These are phyloP conservation scores for Ooceraea biroi DNA, from an alignment of 1,140 invertebrate genomes.

Conservation along the genomic window DNA sequence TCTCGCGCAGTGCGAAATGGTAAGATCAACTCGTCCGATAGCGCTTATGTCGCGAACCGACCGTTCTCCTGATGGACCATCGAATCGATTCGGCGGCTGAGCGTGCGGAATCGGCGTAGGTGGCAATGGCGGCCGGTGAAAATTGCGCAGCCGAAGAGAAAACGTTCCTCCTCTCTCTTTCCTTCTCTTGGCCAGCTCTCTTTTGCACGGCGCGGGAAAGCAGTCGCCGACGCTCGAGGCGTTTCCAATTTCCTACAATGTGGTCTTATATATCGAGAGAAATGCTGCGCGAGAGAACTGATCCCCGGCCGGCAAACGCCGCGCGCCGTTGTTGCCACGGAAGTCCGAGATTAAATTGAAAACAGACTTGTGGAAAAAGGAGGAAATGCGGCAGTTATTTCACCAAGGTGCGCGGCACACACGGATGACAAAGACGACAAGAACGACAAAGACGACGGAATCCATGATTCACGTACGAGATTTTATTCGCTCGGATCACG, in stretches of 20 bases:
- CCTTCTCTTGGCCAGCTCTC: not conserved
- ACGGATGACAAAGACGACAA: not conserved
- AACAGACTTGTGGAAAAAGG: conserved; percentile 37
- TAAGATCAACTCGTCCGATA: conserved; percentile 37
- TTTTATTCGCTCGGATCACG: conserved; percentile 42
- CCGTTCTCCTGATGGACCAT: not conserved
- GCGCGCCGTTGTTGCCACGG: conserved; percentile 21
- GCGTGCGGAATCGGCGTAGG: not conserved
- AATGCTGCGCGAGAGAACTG: conserved; percentile 15
- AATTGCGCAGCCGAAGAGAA: conserved; percentile 32
- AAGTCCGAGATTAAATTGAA: conserved; percentile 58
- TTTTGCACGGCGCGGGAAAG: conserved; percentile 9
- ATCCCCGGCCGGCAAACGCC: conserved; percentile 26
- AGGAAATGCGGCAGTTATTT: conserved; percentile 41
- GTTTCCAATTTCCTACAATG: conserved; percentile 52
- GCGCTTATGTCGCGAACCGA: conserved; percentile 12
- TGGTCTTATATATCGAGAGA: conserved; percentile 34
- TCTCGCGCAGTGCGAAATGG: not conserved
- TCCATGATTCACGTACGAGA: not conserved
- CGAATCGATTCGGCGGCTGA: conserved; percentile 27
- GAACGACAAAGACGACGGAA: not conserved
- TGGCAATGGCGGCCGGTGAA: conserved; percentile 9
- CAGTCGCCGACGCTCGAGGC: conserved; percentile 11
- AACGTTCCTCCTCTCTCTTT: not conserved
- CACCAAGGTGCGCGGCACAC: not conserved